Percentiles rank a stretch among this genome's conserved stretches.
Evolutionary conservation across 2,797 vertebrate genomes (phyloP).

Genomic region (Sus cebifrons): DNA sequence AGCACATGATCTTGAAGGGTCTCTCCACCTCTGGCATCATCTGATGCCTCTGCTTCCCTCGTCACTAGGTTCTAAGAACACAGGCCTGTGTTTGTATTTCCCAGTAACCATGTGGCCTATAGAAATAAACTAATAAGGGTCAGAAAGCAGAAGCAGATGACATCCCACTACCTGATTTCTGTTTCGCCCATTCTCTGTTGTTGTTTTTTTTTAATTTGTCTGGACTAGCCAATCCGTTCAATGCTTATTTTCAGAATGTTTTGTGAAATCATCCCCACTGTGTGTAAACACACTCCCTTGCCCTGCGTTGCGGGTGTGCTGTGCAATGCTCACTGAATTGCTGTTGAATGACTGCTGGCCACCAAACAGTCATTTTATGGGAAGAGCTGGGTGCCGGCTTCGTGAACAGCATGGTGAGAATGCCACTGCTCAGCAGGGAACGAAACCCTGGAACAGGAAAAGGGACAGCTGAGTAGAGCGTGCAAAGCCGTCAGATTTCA

Average conservation of each 20-base stretch:
- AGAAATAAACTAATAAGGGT: not conserved
- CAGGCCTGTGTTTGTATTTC: not conserved
- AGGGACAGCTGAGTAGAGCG: not conserved
- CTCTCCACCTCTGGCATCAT: not conserved
- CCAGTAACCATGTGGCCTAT: not conserved
- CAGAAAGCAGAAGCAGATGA: conserved; percentile 52
- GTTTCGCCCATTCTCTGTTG: not conserved
- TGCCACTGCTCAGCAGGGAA: not conserved
- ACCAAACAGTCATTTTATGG: not conserved
- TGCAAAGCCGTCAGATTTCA: not conserved
- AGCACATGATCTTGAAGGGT: not conserved
- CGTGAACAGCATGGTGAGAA: not conserved
- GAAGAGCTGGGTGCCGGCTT: not conserved
- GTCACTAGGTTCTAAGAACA: not conserved
- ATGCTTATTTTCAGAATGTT: not conserved
- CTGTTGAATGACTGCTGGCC: not conserved
- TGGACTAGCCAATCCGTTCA: not conserved
- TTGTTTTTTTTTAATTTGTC: not conserved
- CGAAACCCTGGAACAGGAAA: not conserved
- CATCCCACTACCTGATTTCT: not conserved
- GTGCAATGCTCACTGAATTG: not conserved
- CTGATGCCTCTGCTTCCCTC: not conserved
- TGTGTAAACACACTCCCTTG: not conserved
- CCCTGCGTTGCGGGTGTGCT: not conserved
- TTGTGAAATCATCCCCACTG: not conserved